Evolutionary conservation across 2,888 invertebrate genomes (phyloP).

Genomic region (Cartodere bifasciata): DNA sequence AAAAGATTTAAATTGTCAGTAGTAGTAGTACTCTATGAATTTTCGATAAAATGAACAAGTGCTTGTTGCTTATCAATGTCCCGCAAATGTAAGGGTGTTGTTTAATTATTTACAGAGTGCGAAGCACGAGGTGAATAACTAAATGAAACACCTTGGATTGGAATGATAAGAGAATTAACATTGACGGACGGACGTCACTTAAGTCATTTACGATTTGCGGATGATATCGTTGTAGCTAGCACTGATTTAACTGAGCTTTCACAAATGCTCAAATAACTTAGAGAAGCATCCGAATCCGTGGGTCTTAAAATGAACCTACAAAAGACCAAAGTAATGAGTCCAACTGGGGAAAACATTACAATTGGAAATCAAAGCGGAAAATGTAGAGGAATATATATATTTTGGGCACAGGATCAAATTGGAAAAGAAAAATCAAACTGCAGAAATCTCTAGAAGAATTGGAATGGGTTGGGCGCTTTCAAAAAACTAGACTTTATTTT

Average conservation of each 20-base stretch:
- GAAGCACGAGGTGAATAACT: too few species aligned
- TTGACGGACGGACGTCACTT: too few species aligned
- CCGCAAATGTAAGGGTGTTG: too few species aligned
- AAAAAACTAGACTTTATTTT: too few species aligned
- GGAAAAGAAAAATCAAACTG: conserved; percentile 9
- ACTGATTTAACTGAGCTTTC: conserved; percentile 1
- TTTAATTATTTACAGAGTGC: too few species aligned
- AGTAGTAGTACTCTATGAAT: too few species aligned
- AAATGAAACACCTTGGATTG: too few species aligned
- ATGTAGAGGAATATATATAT: conserved; percentile 11
- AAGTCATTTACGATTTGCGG: conserved; percentile 5
- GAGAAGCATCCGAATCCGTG: conserved; percentile 8
- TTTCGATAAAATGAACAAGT: too few species aligned
- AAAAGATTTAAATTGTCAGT: too few species aligned
- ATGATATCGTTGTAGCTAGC: background rate
- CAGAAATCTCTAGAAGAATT: conserved; percentile 8
- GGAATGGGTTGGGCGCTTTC: conserved; percentile 8
- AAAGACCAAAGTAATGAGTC: conserved; percentile 10
- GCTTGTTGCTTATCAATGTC: too few species aligned
- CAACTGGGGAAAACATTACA: conserved; percentile 7
- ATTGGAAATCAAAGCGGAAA: conserved; percentile 9
- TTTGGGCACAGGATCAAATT: conserved; percentile 12
- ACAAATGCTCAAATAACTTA: conserved; percentile 7
- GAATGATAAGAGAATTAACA: too few species aligned
- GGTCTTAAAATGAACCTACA: conserved; percentile 9